phyloP scores from a whole-genome alignment of 2,888 invertebrate species.

The Pseudoips prasinana region DNA sequence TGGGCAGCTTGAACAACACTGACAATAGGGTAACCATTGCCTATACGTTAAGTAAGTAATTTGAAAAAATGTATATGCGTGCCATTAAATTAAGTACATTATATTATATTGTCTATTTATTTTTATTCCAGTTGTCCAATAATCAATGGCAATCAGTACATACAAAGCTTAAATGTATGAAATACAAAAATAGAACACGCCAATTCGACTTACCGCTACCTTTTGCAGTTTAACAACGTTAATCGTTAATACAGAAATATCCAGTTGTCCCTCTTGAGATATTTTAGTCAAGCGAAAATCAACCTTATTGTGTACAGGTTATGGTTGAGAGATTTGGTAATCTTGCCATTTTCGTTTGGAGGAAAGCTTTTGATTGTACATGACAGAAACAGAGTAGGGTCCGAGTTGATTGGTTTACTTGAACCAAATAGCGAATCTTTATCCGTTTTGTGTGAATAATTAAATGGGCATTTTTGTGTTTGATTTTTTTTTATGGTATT shows the following conservation, averaged over 20 bases:
- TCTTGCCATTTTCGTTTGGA: conserved; percentile 9
- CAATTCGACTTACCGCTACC: conserved; percentile 27
- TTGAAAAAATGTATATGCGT: too few relatives aligned
- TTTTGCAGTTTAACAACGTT: conserved; percentile 24
- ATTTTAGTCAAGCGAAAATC: not conserved
- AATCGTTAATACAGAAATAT: conserved; percentile 21
- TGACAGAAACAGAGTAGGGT: conserved; percentile 59
- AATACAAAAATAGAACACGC: conserved; percentile 27
- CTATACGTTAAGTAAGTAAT: too few relatives aligned
- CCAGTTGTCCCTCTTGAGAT: conserved; percentile 5
- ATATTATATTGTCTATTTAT: too few relatives aligned
- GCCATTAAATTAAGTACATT: too few relatives aligned
- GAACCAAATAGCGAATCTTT: conserved; percentile 43
- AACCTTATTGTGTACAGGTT: conserved; percentile 7
- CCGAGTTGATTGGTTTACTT: conserved; percentile 50
- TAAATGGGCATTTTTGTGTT: conserved; percentile 31
- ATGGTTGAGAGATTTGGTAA: not conserved
- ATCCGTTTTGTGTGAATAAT: conserved; percentile 43
- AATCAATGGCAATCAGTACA: too few relatives aligned
- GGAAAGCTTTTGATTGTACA: conserved; percentile 51
- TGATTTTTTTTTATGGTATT: conserved; percentile 23
- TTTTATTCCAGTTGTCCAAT: too few relatives aligned
- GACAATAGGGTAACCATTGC: too few relatives aligned
- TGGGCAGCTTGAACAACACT: too few relatives aligned
- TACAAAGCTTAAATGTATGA: too few relatives aligned